Evolutionary conservation across 2,113 vertebrate genomes (phyloP), one percentile per base, ranked within the genome.

Genomic region (Leptocoma aspasia): DNA sequence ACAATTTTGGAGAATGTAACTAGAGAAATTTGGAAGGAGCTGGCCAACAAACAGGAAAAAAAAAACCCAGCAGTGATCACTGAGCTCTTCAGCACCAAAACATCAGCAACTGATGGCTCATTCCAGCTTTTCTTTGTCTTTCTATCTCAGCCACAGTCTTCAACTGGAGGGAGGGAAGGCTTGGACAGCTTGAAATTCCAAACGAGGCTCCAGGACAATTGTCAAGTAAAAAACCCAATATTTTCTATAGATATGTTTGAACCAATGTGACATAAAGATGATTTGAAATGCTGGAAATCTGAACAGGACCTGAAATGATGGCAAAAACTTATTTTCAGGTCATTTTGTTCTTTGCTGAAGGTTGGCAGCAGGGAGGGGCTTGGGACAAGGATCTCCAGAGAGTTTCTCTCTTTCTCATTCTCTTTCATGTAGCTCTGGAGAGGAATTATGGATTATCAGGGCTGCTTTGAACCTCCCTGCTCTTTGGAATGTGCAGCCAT

Each of bases 201-300:
- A 89, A 63, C 13, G n/a, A 30, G 7, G 15, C 15, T 72, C n/a
- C 9, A 27, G 30, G 37, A 28, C 24, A 27, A 35, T 4, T 7
- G 5, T 33, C 7, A n/a, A 53, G 52, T 4, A 9, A 63, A 66
- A 73, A 27, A 33, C 7, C 2, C 0, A 18, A 5, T 2, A 2
- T 16, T 7, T 39, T 11, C 6, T 30, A 57, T 21, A 47, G 42
- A 17, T 73, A 31, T 15, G 12, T 70, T 82, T 56, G 35, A 35
- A 42, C 7, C 7, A 33, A 33, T 3, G 2, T 0, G 10, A 16
- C 2, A 4, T 8, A 22, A 45, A 47, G 24, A 22, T 41, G 28
- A 22, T 37, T 57, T 86, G 64, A 70, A 83, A 78, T 17, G n/a
- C 21, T 73, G 33, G 59, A 77, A 75, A 42, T 27, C 7, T 20